These are phyloP conservation scores for Cladorhizidae sp. DNA, from an alignment of 37 sponge, comb jelly and placozoan genomes.

Conservation along the genomic window DNA sequence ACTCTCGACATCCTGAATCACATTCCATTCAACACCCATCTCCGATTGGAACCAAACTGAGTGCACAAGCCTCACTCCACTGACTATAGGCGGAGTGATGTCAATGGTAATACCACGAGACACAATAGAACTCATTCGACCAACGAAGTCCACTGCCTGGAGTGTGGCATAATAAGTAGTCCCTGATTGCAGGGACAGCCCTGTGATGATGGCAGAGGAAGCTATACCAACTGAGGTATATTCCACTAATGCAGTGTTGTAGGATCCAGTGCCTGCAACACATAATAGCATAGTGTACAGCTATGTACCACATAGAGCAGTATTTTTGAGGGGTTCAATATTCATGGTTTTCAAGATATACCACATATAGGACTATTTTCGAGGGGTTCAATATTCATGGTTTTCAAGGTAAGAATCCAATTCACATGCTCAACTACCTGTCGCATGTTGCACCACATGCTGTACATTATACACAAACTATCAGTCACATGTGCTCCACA, in stretches of 20 bases:
- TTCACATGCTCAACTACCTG: no score
- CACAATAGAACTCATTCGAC: conserved; percentile 3
- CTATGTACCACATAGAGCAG: background rate
- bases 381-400: no score
- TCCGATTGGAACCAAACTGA: no score
- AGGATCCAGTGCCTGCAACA: conserved; percentile 37
- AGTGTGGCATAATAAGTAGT: conserved; percentile 70
- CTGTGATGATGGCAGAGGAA: conserved; percentile 32
- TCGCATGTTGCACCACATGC: no score
- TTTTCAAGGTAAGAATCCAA: no score
- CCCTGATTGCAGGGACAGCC: conserved; percentile 47
- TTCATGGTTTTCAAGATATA: background rate
- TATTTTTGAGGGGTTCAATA: no score
- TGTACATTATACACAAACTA: no score
- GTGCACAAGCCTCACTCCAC: conserved; percentile 17
- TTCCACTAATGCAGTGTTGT: conserved; percentile 30
- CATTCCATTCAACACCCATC: conserved; percentile 45
- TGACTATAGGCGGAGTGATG: conserved; percentile 61
- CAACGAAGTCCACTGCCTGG: conserved; percentile 53
- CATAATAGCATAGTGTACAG: background rate
- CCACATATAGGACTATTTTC: background rate
- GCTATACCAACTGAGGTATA: conserved; percentile 63
- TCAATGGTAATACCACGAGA: conserved; percentile 62
- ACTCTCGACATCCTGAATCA: conserved; percentile 59
- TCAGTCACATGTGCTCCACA: no score